phyloP scores from a whole-genome alignment of 2,888 invertebrate genomes.

The Brachypalpus laphriformis region DNA sequence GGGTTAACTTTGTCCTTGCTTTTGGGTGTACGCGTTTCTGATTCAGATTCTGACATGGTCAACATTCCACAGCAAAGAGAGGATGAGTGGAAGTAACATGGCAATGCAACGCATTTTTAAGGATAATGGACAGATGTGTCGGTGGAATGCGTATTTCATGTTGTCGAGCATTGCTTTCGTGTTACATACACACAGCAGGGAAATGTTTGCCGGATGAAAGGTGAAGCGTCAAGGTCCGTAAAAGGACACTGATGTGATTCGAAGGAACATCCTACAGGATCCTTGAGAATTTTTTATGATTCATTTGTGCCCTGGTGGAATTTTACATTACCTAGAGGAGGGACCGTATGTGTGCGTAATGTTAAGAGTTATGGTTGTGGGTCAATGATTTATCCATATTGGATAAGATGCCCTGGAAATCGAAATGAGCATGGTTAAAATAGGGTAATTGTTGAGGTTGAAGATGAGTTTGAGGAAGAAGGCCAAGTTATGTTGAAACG shows the following conservation, averaged over 20 bases:
- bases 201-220: constrained; percentile 4
- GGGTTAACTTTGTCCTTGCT: constrained; percentile 45
- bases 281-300: constrained; percentile 11
- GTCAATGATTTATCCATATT: background rate
- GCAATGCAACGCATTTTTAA: constrained; percentile 3
- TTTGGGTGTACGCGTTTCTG: constrained; percentile 18
- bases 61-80: background rate
- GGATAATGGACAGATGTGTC: background rate
- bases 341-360: background rate
- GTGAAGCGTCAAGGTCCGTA: constrained; percentile 32
- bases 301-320: background rate
- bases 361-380: background rate
- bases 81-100: background rate
- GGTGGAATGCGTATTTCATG: constrained; percentile 12
- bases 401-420: no score
- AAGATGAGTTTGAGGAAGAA: no score
- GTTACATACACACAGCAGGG: background rate
- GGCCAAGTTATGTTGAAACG: no score
- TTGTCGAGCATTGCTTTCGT: background rate
- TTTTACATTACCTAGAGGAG: background rate
- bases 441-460: no score
- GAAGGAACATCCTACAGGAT: background rate
- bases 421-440: no score
- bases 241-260: background rate
- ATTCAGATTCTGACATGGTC: constrained; percentile 33